Percentiles rank a stretch among this genome's conserved stretches.
phyloP scores from a whole-genome alignment of 1,140 invertebrate genomes.

The Dreissena polymorpha region DNA sequence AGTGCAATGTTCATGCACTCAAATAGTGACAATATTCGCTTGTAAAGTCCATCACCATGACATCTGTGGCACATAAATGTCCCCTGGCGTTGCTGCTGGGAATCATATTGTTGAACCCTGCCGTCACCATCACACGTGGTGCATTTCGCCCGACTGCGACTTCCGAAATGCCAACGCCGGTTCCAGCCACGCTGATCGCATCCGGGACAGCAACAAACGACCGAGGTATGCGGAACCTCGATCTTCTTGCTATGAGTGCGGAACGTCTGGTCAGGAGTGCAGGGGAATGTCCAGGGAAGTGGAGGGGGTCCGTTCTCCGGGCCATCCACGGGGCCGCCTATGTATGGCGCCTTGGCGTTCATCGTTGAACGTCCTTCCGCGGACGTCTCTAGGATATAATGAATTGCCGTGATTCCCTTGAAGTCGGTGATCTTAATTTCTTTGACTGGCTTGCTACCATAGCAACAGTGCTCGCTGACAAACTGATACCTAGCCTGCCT shows the following conservation, averaged over 20 bases:
- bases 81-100: constrained; percentile 32
- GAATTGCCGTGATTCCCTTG: constrained; percentile 80
- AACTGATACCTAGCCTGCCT: constrained; percentile 79
- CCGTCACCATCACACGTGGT: constrained; percentile 59
- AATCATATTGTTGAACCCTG: not conserved
- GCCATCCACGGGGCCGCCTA: constrained; percentile 62
- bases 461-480: constrained; percentile 82
- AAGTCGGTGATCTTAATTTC: constrained; percentile 81
- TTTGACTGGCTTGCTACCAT: constrained; percentile 81
- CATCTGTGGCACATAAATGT: constrained; percentile 34
- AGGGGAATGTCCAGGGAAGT: constrained; percentile 61
- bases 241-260: constrained; percentile 54
- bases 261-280: constrained; percentile 59
- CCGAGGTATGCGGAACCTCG: constrained; percentile 68
- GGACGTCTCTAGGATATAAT: constrained; percentile 75
- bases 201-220: constrained; percentile 58
- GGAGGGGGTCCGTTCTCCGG: constrained; percentile 66
- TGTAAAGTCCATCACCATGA: constrained; percentile 49
- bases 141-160: constrained; percentile 55
- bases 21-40: too few relatives aligned
- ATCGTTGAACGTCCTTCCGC: constrained; percentile 60
- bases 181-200: constrained; percentile 61
- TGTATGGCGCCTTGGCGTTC: constrained; percentile 58
- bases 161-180: constrained; percentile 58
- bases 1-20: too few relatives aligned